Conservation (phyloP, 2,113 vertebrate genomes). For the Corvus hawaiiensis region DNA sequence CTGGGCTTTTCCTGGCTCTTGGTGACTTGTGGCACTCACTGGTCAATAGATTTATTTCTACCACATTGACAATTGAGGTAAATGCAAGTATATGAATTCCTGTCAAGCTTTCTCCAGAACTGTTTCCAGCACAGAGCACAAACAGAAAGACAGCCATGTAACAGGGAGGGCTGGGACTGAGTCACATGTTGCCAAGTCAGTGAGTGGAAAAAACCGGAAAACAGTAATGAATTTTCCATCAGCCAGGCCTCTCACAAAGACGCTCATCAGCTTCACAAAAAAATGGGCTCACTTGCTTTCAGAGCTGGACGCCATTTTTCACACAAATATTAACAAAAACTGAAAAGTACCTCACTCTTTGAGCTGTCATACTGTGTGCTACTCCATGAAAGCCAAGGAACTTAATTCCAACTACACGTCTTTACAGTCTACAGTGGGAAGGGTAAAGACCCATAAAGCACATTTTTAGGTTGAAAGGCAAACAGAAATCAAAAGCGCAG, state of each 20-base stretch:
- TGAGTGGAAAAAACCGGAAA: not conserved
- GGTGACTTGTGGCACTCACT: not conserved
- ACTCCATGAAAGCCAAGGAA: not conserved
- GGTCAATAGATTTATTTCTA: not conserved
- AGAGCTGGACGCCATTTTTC: not conserved
- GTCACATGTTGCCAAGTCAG: accelerated
- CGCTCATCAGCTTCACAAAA: not conserved
- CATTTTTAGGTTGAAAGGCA: not conserved
- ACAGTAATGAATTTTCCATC: not conserved
- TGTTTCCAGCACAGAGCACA: not conserved
- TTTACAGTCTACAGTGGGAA: not conserved
- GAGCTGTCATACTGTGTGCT: not conserved
- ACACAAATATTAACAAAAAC: not conserved
- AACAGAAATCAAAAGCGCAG: not conserved
- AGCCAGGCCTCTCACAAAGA: not conserved
- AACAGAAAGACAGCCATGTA: not conserved
- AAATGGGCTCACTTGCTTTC: not conserved
- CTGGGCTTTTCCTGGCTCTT: not conserved
- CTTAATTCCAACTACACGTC: not conserved
- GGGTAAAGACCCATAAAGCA: not conserved
- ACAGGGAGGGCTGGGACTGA: accelerated
- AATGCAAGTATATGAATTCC: not conserved
- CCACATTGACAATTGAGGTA: not conserved
- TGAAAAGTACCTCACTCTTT: not conserved
- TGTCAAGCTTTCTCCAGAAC: not conserved